Conservation (phyloP, 2,888 invertebrate genomes). For the Phorcus lineatus region DNA sequence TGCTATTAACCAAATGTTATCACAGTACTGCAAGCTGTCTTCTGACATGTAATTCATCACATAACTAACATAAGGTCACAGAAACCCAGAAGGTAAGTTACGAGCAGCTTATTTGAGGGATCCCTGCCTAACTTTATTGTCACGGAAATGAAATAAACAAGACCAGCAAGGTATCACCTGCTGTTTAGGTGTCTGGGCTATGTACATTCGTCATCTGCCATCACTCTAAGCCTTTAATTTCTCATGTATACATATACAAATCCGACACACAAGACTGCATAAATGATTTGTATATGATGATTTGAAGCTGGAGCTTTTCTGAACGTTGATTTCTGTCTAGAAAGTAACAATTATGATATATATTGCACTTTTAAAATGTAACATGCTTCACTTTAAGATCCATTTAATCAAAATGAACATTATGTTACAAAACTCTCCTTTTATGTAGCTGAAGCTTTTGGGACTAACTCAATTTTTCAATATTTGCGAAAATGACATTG, state of each 20-base stretch:
- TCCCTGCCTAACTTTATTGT: neutral
- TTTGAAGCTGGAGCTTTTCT: neutral
- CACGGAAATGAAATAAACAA: slow-evolving; percentile 16
- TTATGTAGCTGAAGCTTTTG: too few relatives aligned
- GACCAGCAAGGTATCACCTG: neutral
- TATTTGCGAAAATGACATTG: too few relatives aligned
- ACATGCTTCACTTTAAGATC: too few relatives aligned
- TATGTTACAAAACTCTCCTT: too few relatives aligned
- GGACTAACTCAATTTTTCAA: too few relatives aligned
- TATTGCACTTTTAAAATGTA: too few relatives aligned
- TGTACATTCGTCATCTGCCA: too few relatives aligned
- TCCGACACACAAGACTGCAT: neutral
- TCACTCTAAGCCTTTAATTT: too few relatives aligned
- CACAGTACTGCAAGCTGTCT: slow-evolving; percentile 12
- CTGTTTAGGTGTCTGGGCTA: neutral
- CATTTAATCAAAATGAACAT: too few relatives aligned
- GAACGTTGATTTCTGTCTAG: neutral
- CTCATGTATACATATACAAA: neutral
- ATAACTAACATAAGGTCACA: neutral
- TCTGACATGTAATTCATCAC: neutral
- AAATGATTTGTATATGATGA: neutral
- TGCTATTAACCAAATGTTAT: neutral
- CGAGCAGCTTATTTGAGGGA: neutral
- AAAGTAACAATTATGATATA: too few relatives aligned
- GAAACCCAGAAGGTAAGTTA: too few relatives aligned